Conservation (phyloP, 2,113 vertebrate genomes). For the Campylomormyrus tamandua region DNA sequence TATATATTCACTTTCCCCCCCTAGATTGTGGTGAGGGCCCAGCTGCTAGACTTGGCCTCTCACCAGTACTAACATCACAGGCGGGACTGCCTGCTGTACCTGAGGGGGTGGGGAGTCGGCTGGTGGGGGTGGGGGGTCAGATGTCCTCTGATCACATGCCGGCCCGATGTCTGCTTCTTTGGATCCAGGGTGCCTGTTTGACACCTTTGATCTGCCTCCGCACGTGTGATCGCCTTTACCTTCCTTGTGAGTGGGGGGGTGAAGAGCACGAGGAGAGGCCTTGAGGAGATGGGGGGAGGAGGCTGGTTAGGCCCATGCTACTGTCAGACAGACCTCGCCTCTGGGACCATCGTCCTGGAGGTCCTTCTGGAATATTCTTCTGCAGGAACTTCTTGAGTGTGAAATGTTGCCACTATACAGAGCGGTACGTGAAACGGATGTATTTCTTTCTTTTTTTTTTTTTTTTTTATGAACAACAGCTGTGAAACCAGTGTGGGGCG, state of each 20-base stretch:
- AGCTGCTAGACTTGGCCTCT: slow-evolving; percentile 62
- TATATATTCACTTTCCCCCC: neutral
- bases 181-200: neutral
- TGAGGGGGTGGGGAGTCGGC: slow-evolving; percentile 27
- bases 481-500: slow-evolving; percentile 59
- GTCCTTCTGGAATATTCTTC: neutral
- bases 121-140: slow-evolving; percentile 10
- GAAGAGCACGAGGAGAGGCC: neutral
- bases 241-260: neutral
- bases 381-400: neutral
- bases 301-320: neutral
- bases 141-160: slow-evolving; percentile 34
- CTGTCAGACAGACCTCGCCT: neutral
- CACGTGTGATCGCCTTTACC: neutral
- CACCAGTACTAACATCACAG: slow-evolving; percentile 54
- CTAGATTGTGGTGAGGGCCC: slow-evolving; percentile 55
- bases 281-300: neutral
- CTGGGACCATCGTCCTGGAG: neutral
- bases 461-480: slow-evolving; percentile 54
- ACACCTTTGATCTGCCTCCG: neutral
- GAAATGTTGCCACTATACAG: neutral
- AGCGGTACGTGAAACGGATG: slow-evolving; percentile 26
- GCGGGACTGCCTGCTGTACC: slow-evolving; percentile 52
- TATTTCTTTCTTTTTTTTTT: slow-evolving; percentile 43
- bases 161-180: neutral